Evolutionary conservation across 2,888 invertebrate genomes (phyloP).

Genomic region (Thumatha senex): DNA sequence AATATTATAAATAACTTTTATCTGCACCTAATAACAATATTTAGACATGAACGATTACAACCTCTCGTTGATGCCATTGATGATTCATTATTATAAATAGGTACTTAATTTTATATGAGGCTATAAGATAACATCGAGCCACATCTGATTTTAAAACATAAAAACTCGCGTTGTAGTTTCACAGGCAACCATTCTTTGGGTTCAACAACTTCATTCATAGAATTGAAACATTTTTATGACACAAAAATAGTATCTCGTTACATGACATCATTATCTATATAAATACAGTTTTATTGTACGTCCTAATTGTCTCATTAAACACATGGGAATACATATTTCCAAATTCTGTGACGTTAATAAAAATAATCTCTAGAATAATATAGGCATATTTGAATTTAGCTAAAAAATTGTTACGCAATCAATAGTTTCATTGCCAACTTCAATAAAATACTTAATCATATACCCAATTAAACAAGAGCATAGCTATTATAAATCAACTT

Average conservation of each 20-base stretch:
- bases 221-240: slow-evolving; percentile 6
- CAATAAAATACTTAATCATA: slow-evolving; percentile 34
- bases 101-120: slow-evolving; percentile 10
- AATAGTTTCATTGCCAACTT: slow-evolving; percentile 27
- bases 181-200: background rate
- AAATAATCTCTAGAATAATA: too few species aligned
- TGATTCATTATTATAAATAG: slow-evolving; percentile 2
- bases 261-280: slow-evolving; percentile 33
- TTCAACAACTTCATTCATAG: slow-evolving; percentile 4
- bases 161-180: slow-evolving; percentile 7
- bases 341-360: too few species aligned
- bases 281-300: slow-evolving; percentile 37
- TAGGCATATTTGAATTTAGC: slow-evolving; percentile 12
- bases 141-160: slow-evolving; percentile 4
- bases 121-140: slow-evolving; percentile 5
- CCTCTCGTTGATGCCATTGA: slow-evolving; percentile 16
- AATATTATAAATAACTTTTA: slow-evolving; percentile 24
- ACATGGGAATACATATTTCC: slow-evolving; percentile 31
- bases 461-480: slow-evolving; percentile 34
- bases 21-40: slow-evolving; percentile 30
- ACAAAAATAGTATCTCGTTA: slow-evolving; percentile 11
- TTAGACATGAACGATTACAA: slow-evolving; percentile 17
- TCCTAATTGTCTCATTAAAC: slow-evolving; percentile 51
- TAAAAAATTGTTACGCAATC: slow-evolving; percentile 27
- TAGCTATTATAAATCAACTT: slow-evolving; percentile 47